Evolutionary conservation across 1,140 invertebrate species (phyloP).

Genomic region (Drosophila trapezifrons): DNA sequence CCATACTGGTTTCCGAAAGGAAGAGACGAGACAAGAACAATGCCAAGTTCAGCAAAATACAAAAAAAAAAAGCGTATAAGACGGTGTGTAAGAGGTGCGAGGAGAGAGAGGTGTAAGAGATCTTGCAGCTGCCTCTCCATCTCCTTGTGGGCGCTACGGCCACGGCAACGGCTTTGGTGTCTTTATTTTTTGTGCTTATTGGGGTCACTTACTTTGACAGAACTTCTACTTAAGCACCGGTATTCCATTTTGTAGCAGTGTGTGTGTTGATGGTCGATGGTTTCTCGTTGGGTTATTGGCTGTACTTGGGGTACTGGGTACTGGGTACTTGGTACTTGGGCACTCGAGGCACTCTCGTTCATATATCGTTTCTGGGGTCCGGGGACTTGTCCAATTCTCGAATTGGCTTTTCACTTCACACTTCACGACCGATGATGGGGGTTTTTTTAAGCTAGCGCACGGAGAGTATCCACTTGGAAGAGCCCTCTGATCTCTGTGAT

Average conservation of each 20-base stretch:
- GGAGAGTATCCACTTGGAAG: constrained; percentile 2
- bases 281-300: constrained; percentile 54
- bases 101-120: constrained; percentile 44
- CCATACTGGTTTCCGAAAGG: constrained; percentile 78
- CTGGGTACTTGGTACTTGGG: constrained; percentile 17
- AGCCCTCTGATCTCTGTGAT: constrained; percentile 24
- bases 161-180: constrained; percentile 35
- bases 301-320: constrained; percentile 51
- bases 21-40: constrained; percentile 69
- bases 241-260: constrained; percentile 82
- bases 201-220: constrained; percentile 84
- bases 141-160: constrained; percentile 43
- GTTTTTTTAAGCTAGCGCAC: neutral
- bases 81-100: constrained; percentile 12
- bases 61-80: constrained; percentile 22
- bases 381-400: constrained; percentile 28
- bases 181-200: constrained; percentile 72
- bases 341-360: constrained; percentile 50
- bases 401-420: constrained; percentile 39
- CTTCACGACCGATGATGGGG: constrained; percentile 37
- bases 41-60: constrained; percentile 77
- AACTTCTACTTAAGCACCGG: constrained; percentile 84
- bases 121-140: constrained; percentile 58
- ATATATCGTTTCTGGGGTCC: constrained; percentile 30
- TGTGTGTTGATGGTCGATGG: constrained; percentile 26